Evolutionary conservation across 2,797 vertebrate species (phyloP).

Genomic region (Heterohyrax brucei): DNA sequence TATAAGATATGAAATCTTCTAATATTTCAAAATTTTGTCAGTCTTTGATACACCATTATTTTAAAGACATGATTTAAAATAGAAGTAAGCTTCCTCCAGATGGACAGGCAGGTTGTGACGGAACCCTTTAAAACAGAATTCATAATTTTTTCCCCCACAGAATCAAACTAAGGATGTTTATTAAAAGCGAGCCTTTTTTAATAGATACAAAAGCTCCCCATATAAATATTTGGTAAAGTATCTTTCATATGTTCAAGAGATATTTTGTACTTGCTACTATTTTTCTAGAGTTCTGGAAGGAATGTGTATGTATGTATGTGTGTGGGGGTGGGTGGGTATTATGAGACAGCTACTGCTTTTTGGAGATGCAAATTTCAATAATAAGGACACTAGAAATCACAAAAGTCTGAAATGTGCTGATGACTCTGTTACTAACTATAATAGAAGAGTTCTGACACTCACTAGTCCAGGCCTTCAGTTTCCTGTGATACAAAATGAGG

Average conservation of each 20-base stretch:
- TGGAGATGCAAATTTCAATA: background rate
- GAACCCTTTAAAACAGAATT: background rate
- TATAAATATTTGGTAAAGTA: background rate
- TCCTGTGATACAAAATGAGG: slow-evolving; percentile 59
- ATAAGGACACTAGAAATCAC: background rate
- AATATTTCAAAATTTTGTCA: background rate
- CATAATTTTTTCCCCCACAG: background rate
- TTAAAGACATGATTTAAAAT: slow-evolving; percentile 36
- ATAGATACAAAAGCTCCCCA: background rate
- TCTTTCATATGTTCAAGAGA: background rate
- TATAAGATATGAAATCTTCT: background rate
- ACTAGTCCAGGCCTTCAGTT: background rate
- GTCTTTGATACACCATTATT: background rate
- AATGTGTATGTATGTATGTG: background rate
- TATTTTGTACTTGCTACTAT: slow-evolving; percentile 3
- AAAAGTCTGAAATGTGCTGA: background rate
- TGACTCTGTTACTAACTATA: background rate
- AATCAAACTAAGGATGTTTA: background rate
- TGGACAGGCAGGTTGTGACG: slow-evolving; percentile 11
- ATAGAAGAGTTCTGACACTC: background rate
- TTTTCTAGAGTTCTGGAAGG: background rate
- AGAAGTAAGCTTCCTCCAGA: background rate
- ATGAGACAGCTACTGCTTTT: background rate
- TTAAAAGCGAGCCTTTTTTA: slow-evolving; percentile 14
- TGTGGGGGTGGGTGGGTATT: background rate